phyloP scores from a whole-genome alignment of 1,140 invertebrate species.

The Hirudo medicinalis region DNA sequence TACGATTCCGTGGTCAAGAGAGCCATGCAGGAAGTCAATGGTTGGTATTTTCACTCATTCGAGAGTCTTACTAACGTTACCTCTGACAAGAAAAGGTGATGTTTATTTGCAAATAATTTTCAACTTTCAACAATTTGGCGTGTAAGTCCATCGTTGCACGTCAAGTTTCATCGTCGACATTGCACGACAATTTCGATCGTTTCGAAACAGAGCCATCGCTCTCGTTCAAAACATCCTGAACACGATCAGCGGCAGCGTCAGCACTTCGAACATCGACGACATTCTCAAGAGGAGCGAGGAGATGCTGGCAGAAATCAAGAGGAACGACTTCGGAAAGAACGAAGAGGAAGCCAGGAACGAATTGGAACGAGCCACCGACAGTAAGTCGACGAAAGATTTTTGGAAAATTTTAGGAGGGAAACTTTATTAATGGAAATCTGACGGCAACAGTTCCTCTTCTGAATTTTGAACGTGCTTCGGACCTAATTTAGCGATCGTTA shows the following conservation, averaged over 20 bases:
- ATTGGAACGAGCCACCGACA: slow-evolving; percentile 26
- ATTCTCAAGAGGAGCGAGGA: slow-evolving; percentile 58
- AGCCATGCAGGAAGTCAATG: slow-evolving; percentile 23
- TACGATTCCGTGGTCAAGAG: slow-evolving; percentile 12
- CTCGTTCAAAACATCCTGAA: slow-evolving; percentile 26
- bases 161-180: too few species aligned
- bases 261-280: slow-evolving; percentile 56
- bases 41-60: slow-evolving; percentile 18
- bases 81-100: background rate
- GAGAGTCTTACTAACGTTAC: too few species aligned
- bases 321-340: slow-evolving; percentile 45
- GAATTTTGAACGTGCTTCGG: background rate
- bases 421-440: background rate
- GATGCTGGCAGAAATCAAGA: slow-evolving; percentile 54
- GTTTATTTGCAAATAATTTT: background rate
- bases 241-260: slow-evolving; percentile 30
- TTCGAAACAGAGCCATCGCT: slow-evolving; percentile 20
- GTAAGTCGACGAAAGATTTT: slow-evolving; percentile 28
- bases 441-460: background rate
- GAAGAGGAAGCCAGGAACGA: slow-evolving; percentile 28
- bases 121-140: background rate
- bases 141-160: background rate
- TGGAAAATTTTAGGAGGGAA: background rate
- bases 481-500: background rate
- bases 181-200: background rate